Base-by-base conservation (phyloP, 2,113 vertebrate genomes). In the Myanophis thanlyinensis region DNA sequence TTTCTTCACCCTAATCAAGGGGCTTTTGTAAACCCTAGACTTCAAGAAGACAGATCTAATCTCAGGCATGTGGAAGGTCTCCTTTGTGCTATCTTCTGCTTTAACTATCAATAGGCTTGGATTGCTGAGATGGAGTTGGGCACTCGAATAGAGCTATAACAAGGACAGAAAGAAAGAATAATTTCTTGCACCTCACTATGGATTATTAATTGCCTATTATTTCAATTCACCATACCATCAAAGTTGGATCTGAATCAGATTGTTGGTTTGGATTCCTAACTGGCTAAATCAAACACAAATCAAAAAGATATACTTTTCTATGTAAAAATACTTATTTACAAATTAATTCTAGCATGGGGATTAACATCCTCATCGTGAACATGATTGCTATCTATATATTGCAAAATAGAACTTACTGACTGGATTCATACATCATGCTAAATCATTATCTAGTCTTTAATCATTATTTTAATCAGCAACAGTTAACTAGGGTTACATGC, bases 1-100 rank as follows among this genome's bases (percentile, higher is more conserved):
- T 67, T 91, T 93, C 90, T 93, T 93, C 87, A 85, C 73, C 91
- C 47, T 46, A 35, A 62, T 25, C 87, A 93, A 35, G 12, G 93
- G 90, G 53, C 90, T 91, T 91, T 27, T 53, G 54, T 35, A 91
- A 47, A 85, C 35, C 62, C 22, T 89, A 48, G 35, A 49, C 52
- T 89, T 93, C 47, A 89, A 30, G 62, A 44, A 35, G 35, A 20
- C 73, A 51, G 92, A 25, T 44, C 88, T 84, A 93, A 86, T 86
- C 8, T 56, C 25, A 27, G 90, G 67, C 5, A 54, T 35, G 15
- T 9, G 80, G 6, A 84, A 35, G 67, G 27, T 44, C 25, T 88
- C 90, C 53, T 73, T 62, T 6, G 54, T 52, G 20, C 1, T 25
- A 12, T 62, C 87, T 85, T 22, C 47, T 47, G 67, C 73, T 91